phyloP scores from a whole-genome alignment of 2,113 vertebrate genomes.

The Pagrus major region DNA sequence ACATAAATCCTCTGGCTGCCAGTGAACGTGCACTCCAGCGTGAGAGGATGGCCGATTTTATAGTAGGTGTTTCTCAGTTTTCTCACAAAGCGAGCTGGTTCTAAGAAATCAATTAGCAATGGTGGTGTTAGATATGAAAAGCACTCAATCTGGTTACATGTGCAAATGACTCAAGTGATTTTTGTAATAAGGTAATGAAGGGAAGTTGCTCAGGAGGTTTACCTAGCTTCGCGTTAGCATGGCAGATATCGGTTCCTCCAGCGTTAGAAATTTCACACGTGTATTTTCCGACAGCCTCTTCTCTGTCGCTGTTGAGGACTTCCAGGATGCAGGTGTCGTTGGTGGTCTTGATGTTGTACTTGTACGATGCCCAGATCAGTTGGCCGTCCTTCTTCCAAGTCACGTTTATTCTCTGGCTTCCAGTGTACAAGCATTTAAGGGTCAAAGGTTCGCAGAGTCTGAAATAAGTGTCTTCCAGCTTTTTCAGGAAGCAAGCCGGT shows the following conservation, averaged over 20 bases:
- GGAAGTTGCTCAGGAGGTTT: slow-evolving; percentile 6
- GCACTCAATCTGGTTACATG: not conserved
- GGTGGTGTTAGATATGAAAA: not conserved
- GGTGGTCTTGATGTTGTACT: slow-evolving; percentile 74
- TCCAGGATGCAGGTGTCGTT: slow-evolving; percentile 86
- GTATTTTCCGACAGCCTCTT: slow-evolving; percentile 84
- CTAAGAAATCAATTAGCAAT: slow-evolving; percentile 34
- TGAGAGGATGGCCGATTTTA: slow-evolving; percentile 39
- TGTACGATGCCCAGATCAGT: slow-evolving; percentile 84
- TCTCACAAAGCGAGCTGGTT: slow-evolving; percentile 64
- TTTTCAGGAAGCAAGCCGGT: slow-evolving; percentile 40
- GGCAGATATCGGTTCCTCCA: slow-evolving; percentile 87
- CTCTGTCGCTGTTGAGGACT: slow-evolving; percentile 84
- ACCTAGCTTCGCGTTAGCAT: slow-evolving; percentile 86
- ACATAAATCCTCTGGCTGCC: slow-evolving; percentile 88
- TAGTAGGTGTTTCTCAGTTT: slow-evolving; percentile 67
- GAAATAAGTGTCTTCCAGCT: slow-evolving; percentile 80
- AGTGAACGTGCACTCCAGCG: slow-evolving; percentile 63
- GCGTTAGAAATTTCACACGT: slow-evolving; percentile 89
- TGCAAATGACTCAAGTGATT: not conserved
- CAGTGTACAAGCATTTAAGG: slow-evolving; percentile 68
- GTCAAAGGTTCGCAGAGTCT: slow-evolving; percentile 50
- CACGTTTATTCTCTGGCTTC: slow-evolving; percentile 87
- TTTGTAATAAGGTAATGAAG: not conserved
- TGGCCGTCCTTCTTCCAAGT: slow-evolving; percentile 90